A percentile compares a stretch with the other conserved stretches of the same genome.
These are phyloP conservation scores for Alexandromys fortis DNA, from an alignment of 2,113 vertebrate species.

Conservation along the genomic window DNA sequence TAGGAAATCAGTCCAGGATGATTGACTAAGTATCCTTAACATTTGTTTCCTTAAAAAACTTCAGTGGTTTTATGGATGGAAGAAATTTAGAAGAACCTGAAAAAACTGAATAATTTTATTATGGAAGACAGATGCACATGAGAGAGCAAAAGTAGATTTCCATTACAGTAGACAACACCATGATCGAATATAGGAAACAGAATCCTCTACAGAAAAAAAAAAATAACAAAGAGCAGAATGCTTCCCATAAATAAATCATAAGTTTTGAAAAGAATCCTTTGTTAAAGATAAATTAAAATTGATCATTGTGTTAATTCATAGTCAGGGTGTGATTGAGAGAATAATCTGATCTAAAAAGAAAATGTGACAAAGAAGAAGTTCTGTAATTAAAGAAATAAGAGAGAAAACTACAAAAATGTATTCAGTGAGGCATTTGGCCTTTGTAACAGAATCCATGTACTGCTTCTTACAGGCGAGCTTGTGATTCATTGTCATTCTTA, in stretches of 20 bases:
- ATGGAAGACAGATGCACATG: neutral
- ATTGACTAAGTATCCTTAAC: neutral
- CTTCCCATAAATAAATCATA: neutral
- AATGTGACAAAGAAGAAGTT: too few relatives aligned
- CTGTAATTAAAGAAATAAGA: neutral
- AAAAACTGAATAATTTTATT: neutral
- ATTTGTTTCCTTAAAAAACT: neutral
- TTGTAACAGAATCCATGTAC: rapidly evolving
- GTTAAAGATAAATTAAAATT: neutral
- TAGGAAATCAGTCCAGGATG: neutral
- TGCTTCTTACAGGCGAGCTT: neutral
- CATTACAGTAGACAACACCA: neutral
- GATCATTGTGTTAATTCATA: rapidly evolving
- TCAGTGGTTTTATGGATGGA: neutral
- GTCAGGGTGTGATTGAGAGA: neutral
- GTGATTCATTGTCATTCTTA: neutral
- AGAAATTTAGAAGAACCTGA: neutral
- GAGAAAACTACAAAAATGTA: neutral
- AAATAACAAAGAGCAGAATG: neutral
- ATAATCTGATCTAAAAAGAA: neutral
- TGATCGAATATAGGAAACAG: neutral
- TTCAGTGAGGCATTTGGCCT: too few relatives aligned
- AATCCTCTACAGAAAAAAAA: neutral
- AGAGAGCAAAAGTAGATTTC: neutral
- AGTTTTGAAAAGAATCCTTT: neutral